Conservation (phyloP, 2,888 invertebrate species). For the Platycnemis pennipes region DNA sequence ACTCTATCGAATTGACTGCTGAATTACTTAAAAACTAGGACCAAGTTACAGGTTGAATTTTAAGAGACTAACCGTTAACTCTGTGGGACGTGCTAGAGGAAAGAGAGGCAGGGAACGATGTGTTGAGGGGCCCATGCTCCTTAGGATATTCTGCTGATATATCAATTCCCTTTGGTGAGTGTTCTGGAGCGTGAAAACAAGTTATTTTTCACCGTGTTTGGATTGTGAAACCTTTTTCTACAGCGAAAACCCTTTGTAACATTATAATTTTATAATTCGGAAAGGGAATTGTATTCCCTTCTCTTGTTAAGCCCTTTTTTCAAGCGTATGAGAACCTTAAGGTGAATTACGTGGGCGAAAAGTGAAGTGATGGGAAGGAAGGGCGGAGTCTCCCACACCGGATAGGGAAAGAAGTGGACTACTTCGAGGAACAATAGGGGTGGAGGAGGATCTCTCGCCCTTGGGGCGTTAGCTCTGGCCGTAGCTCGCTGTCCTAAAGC, state of each 20-base stretch:
- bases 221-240: not conserved
- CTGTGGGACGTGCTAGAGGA: too few species aligned
- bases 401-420: not conserved
- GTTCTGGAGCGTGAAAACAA: too few species aligned
- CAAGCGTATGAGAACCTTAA: too few species aligned
- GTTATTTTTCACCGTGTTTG: not conserved
- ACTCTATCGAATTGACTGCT: too few species aligned
- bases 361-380: not conserved
- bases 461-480: not conserved
- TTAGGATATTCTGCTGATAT: too few species aligned
- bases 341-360: not conserved
- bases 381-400: not conserved
- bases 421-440: not conserved
- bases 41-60: too few species aligned
- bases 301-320: too few species aligned
- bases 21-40: not conserved
- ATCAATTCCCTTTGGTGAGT: too few species aligned
- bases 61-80: too few species aligned
- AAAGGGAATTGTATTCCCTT: not conserved
- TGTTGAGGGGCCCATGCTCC: too few species aligned
- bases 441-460: too few species aligned
- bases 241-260: not conserved
- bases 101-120: too few species aligned
- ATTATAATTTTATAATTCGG: not conserved
- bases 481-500: not conserved